Conservation (phyloP, 2,888 invertebrate species). For the Gortyna flavago region DNA sequence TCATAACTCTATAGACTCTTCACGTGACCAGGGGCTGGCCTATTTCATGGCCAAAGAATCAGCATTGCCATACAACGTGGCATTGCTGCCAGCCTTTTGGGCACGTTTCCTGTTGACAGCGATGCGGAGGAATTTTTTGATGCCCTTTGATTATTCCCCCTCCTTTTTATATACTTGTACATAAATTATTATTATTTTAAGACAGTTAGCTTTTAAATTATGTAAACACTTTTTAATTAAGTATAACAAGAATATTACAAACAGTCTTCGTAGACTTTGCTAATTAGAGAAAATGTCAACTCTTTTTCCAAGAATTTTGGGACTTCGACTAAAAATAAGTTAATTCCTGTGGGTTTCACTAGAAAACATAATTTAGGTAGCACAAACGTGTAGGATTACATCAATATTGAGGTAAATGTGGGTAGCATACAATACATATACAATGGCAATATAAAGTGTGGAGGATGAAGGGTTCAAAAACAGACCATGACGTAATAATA, state of each 20-base stretch:
- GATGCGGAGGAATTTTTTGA: too few species aligned
- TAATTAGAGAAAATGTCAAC: conserved; percentile 16
- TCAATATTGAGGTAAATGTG: conserved; percentile 9
- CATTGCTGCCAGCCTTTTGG: too few species aligned
- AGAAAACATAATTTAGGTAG: background rate
- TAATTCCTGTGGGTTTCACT: background rate
- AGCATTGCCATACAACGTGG: too few species aligned
- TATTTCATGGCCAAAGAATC: too few species aligned
- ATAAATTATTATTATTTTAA: too few species aligned
- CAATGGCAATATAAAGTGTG: background rate
- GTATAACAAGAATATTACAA: background rate
- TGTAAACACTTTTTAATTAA: too few species aligned
- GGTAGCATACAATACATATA: background rate
- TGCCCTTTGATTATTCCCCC: too few species aligned
- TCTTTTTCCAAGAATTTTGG: background rate
- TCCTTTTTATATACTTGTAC: too few species aligned
- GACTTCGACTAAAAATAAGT: background rate
- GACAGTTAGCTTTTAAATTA: too few species aligned
- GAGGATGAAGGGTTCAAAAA: background rate
- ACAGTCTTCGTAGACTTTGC: background rate
- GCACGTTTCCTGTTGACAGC: too few species aligned
- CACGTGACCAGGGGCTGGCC: too few species aligned
- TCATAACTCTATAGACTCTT: too few species aligned
- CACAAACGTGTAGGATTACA: background rate
- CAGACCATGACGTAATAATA: background rate